Evolutionary conservation across 2,888 invertebrate species (phyloP).

Genomic region (Mimachlamys varia): DNA sequence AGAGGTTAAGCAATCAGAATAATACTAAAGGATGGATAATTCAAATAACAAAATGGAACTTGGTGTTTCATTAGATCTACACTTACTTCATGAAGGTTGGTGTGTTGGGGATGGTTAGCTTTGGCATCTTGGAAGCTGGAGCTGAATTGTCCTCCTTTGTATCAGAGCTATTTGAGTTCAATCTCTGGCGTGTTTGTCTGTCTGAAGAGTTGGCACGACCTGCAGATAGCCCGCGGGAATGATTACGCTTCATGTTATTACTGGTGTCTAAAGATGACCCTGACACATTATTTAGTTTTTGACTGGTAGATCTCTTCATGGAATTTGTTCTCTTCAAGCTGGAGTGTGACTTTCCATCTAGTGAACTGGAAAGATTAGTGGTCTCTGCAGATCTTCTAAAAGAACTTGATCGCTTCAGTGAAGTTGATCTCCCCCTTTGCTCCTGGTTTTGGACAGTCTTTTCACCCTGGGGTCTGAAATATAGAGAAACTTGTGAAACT

Average conservation of each 20-base stretch:
- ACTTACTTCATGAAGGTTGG: constrained; percentile 68
- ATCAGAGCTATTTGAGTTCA: constrained; percentile 38
- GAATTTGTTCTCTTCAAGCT: neutral
- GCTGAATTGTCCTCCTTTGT: constrained; percentile 41
- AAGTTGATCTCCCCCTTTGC: neutral
- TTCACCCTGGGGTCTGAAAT: neutral
- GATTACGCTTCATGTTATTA: neutral
- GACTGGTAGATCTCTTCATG: neutral
- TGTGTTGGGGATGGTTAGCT: constrained; percentile 61
- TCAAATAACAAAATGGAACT: no score
- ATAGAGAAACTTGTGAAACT: neutral
- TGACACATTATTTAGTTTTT: neutral
- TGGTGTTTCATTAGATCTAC: neutral
- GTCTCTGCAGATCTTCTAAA: neutral
- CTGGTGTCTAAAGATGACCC: neutral
- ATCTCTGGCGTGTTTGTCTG: neutral
- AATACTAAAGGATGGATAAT: no score
- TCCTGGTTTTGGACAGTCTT: neutral
- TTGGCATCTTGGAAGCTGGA: constrained; percentile 49
- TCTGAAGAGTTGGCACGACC: constrained; percentile 34
- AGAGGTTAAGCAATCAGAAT: no score
- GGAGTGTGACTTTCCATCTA: neutral
- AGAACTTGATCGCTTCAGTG: constrained; percentile 19
- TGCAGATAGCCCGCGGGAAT: neutral
- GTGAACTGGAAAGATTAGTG: neutral